A percentile compares a stretch with the other conserved stretches of the same genome.
Conservation (phyloP, 2,888 invertebrate genomes). For the Leptinotarsa rubiginosa region DNA sequence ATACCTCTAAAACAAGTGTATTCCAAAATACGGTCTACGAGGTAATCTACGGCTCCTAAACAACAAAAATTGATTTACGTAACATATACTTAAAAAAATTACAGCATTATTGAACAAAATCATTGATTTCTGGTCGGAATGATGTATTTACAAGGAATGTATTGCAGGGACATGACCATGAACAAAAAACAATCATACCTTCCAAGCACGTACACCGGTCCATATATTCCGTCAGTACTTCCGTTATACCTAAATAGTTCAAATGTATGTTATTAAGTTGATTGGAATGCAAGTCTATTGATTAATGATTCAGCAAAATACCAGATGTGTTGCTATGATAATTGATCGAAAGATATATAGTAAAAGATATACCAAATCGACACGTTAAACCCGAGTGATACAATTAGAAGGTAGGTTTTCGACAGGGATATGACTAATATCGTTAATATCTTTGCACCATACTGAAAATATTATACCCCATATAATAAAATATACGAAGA, state of each 20-base stretch:
- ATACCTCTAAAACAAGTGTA: conserved; percentile 44
- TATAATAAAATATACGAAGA: too few species aligned
- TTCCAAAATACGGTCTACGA: conserved; percentile 38
- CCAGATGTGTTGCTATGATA: background rate
- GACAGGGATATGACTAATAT: too few species aligned
- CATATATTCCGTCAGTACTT: conserved; percentile 47
- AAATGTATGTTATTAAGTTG: conserved; percentile 21
- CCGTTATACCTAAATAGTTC: conserved; percentile 47
- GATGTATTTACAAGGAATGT: conserved; percentile 3
- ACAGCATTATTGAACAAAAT: background rate
- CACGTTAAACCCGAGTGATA: too few species aligned
- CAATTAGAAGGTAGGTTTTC: too few species aligned
- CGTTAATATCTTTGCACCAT: too few species aligned
- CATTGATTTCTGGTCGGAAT: background rate
- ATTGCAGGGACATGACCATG: conserved; percentile 28
- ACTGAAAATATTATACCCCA: too few species aligned
- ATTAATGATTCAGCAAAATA: conserved; percentile 4
- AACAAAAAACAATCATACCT: conserved; percentile 46
- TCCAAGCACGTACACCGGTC: conserved; percentile 51
- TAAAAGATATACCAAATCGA: too few species aligned
- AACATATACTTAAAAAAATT: background rate
- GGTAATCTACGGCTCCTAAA: conserved; percentile 41
- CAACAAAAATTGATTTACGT: conserved; percentile 28
- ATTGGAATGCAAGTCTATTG: conserved; percentile 2
- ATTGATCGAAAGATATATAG: background rate